These are phyloP conservation scores for Tetrax tetrax DNA, from an alignment of 2,113 vertebrate genomes.

Conservation along the genomic window DNA sequence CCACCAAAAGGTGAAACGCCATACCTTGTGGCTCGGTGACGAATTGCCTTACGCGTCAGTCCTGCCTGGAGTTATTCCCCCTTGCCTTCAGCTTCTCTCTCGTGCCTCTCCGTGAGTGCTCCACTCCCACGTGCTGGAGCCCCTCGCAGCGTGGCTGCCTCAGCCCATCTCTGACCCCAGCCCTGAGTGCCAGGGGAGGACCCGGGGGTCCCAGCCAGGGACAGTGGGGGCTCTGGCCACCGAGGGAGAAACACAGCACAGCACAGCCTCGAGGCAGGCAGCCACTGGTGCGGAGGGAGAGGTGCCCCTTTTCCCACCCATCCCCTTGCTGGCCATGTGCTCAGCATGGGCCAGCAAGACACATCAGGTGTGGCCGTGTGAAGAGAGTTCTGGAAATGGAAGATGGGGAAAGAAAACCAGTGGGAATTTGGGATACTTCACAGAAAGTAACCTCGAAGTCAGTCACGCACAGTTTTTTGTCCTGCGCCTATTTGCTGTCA, in stretches of 20 bases:
- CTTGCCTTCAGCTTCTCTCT: not conserved
- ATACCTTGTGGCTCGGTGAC: not conserved
- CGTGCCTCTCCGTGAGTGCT: not conserved
- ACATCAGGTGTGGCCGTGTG: rapidly evolving
- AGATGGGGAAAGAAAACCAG: not conserved
- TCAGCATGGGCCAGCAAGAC: not conserved
- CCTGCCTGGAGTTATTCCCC: not conserved
- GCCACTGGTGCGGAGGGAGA: not conserved
- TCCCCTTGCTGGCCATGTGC: not conserved
- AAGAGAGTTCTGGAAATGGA: not conserved
- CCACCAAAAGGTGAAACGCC: rapidly evolving
- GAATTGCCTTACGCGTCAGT: not conserved
- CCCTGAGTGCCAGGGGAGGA: not conserved
- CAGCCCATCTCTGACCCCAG: not conserved
- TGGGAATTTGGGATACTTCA: not conserved
- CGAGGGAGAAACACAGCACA: not conserved
- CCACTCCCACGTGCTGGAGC: not conserved
- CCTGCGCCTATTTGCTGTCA: not conserved
- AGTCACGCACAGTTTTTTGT: not conserved
- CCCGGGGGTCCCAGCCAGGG: not conserved
- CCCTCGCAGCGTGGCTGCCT: rapidly evolving
- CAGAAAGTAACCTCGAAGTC: not conserved
- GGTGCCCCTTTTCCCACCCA: not conserved
- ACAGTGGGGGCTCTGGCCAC: not conserved
- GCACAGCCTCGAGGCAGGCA: not conserved